Base-by-base conservation (phyloP, 2,888 invertebrate genomes). In the Acronicta psi region DNA sequence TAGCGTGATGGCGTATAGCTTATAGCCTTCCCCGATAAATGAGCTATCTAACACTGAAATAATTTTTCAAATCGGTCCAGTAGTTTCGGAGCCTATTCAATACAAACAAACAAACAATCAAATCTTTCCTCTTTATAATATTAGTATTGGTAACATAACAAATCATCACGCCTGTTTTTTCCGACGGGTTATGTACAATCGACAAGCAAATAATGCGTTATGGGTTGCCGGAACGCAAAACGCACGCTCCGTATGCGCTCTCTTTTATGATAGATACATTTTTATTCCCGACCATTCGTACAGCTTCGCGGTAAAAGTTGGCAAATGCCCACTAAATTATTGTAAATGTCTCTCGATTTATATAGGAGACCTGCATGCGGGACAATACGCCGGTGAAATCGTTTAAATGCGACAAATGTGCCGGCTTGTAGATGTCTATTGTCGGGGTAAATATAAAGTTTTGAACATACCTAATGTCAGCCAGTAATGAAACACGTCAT, bases 251-350 rank as follows among this genome's bases (percentile, higher is more conserved):
- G n/a, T 14, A 13, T 13, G 14, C 13, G 3, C 37, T 11, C 23
- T 0, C 14, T 47, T 23, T 23, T 16, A 62, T 53, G 41, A 50
- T 58, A 65, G 41, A 50, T 58, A 65, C 47, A 66, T 71, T 59
- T 64, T 64, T 59, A 60, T 69, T 56, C 45, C 8, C n/a, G 37
- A 38, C 43, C 58, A 59, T 66, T 69, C 16, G 38, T 57, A 58
- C 63, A 67, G 61, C 57, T 69, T 70, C 47, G 17, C 55, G 61
- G 63, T 73, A 59, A 62, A 76, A 59, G 49, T 65, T 75, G 67
- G 61, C 63, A 64, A 53, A 63, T 68, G 44, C 45, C 59, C 59
- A 76, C 59, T 54, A 75, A 73, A 76, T 73, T 73, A 67, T 73
- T 67, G 53, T 70, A 44, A 74, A 70, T 76, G 61, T 64, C 70